A percentile compares a stretch with the other conserved stretches of the same genome.
phyloP scores from a whole-genome alignment of 2,888 invertebrate species.

The Ophioninae sp. region DNA sequence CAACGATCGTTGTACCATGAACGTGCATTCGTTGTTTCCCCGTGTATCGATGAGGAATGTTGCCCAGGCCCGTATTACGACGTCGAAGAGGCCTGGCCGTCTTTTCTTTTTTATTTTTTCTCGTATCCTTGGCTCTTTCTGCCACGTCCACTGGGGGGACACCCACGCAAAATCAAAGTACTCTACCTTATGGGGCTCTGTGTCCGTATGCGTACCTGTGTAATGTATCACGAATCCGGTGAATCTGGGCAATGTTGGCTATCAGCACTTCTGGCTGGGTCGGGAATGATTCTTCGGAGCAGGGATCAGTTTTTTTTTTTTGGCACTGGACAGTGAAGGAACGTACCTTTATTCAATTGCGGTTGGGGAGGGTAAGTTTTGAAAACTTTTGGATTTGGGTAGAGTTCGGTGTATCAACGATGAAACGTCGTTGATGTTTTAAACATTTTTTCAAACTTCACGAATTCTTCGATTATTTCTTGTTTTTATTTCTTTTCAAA shows the following conservation, averaged over 20 bases:
- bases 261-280: neutral
- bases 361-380: neutral
- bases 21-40: slow-evolving; percentile 27
- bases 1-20: slow-evolving; percentile 35
- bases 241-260: neutral
- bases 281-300: neutral
- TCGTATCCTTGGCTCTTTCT: slow-evolving; percentile 28
- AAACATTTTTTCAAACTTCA: too few relatives aligned
- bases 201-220: neutral
- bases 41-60: slow-evolving; percentile 58
- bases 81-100: slow-evolving; percentile 44
- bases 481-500: too few relatives aligned
- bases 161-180: slow-evolving; percentile 49
- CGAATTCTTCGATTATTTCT: too few relatives aligned
- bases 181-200: neutral
- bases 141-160: slow-evolving; percentile 27
- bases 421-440: too few relatives aligned
- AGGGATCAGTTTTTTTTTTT: neutral
- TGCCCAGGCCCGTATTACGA: slow-evolving; percentile 53
- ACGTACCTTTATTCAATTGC: neutral
- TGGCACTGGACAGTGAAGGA: neutral
- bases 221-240: neutral
- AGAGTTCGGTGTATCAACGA: neutral
- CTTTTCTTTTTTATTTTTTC: slow-evolving; percentile 46
- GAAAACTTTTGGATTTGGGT: neutral